Percentiles rank a stretch among this genome's conserved stretches.
These are phyloP conservation scores for Corythaixoides concolor DNA, from an alignment of 2,113 vertebrate genomes.

Conservation along the genomic window DNA sequence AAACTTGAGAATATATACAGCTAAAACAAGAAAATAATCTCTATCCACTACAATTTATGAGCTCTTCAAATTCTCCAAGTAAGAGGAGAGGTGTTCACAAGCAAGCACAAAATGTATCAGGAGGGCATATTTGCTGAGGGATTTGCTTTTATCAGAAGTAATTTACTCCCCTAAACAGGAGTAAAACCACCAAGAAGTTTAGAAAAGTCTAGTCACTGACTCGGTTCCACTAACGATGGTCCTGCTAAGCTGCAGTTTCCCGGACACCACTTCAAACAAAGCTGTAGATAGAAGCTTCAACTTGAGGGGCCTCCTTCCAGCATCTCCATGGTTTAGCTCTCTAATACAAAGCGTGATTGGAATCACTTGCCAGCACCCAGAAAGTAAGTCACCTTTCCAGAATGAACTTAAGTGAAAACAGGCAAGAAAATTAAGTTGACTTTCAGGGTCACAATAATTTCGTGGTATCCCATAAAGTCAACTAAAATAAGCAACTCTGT, in stretches of 20 bases:
- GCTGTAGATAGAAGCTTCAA: neutral
- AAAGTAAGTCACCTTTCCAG: neutral
- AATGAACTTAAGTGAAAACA: neutral
- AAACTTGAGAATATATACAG: neutral
- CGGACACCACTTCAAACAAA: neutral
- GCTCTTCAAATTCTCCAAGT: neutral
- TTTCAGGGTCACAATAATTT: neutral
- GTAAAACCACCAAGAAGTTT: neutral
- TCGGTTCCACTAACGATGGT: neutral
- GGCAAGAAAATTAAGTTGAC: neutral
- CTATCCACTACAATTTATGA: neutral
- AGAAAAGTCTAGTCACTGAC: neutral
- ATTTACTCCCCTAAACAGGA: neutral
- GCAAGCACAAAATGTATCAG: neutral
- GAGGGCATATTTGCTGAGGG: neutral
- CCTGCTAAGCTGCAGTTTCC: neutral
- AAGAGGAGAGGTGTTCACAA: neutral
- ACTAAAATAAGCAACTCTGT: neutral
- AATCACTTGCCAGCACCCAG: neutral
- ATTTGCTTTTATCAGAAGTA: neutral
- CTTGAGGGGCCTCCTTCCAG: neutral
- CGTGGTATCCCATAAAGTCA: neutral
- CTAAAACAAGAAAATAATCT: neutral
- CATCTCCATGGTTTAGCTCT: neutral
- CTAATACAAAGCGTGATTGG: neutral